Percentiles rank a stretch among this genome's conserved stretches.
phyloP scores from a whole-genome alignment of 30 jellyfish, hydroid and myxozoan species.

The Cassiopea xamachana region DNA sequence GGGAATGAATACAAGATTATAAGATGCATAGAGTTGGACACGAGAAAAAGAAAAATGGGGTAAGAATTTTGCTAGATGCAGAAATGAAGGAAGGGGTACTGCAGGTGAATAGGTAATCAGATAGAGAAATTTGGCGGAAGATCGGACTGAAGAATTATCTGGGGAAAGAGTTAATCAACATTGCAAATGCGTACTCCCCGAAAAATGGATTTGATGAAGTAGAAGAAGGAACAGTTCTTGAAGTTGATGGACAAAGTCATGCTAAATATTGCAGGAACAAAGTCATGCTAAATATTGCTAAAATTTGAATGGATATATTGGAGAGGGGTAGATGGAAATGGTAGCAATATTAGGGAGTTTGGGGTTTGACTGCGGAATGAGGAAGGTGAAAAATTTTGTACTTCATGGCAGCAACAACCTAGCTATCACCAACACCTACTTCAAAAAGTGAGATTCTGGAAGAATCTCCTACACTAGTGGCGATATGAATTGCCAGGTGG shows the following conservation, averaged over 20 bases:
- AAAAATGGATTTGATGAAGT: not conserved
- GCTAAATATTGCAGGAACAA: not conserved
- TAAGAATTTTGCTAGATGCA: not conserved
- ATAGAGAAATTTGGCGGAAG: not conserved
- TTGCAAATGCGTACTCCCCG: not conserved
- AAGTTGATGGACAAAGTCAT: not conserved
- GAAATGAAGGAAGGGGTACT: constrained; percentile 8
- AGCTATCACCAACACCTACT: constrained; percentile 29
- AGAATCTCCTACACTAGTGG: constrained; percentile 32
- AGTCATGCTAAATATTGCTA: no score
- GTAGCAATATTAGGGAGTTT: not conserved
- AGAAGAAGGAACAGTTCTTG: not conserved
- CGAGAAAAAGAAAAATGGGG: not conserved
- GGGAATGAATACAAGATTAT: not conserved
- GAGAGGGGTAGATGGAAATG: not conserved
- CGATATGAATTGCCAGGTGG: constrained; percentile 24
- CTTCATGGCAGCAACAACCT: not conserved
- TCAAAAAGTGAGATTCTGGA: constrained; percentile 21
- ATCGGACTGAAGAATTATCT: not conserved
- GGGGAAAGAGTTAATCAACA: not conserved
- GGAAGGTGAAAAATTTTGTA: not conserved
- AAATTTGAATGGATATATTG: not conserved
- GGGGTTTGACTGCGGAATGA: not conserved
- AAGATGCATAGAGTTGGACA: not conserved
- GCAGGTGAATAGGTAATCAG: constrained; percentile 3